Evolutionary conservation across 2,888 invertebrate species (phyloP).

Genomic region (Galerucella calmariensis): DNA sequence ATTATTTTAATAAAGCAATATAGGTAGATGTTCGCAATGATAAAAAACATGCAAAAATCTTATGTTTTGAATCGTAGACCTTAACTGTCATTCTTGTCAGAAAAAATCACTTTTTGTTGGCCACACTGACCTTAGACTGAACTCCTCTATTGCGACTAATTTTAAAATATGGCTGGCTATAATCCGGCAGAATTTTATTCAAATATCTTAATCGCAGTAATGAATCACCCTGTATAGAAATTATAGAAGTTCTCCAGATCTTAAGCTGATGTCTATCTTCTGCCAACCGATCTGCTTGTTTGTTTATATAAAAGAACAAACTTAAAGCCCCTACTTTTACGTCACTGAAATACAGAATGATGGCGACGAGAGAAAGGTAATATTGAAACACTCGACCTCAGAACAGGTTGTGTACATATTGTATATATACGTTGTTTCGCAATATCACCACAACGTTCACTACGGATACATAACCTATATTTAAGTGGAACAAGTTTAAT

Average conservation of each 20-base stretch:
- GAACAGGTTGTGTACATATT: conserved; percentile 46
- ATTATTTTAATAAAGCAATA: no score
- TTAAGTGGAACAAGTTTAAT: conserved; percentile 44
- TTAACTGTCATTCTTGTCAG: no score
- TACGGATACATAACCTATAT: conserved; percentile 48
- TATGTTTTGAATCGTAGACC: no score
- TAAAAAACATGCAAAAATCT: no score
- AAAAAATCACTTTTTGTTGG: no score
- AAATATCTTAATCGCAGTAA: no score
- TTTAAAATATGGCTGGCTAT: no score
- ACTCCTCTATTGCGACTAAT: no score
- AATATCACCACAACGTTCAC: conserved; percentile 42
- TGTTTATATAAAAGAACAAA: neutral
- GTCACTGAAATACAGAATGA: conserved; percentile 3
- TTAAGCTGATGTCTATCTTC: neutral
- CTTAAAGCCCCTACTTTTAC: neutral
- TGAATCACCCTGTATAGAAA: no score
- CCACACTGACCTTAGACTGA: no score
- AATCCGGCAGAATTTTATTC: no score
- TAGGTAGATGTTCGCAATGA: no score
- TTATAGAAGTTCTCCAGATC: neutral
- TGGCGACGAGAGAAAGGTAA: conserved; percentile 50
- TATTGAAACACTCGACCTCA: conserved; percentile 52
- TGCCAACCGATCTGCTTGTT: neutral
- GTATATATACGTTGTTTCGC: conserved; percentile 34